Conservation (phyloP, 2,797 vertebrate species). For the Peromyscus eremicus region DNA sequence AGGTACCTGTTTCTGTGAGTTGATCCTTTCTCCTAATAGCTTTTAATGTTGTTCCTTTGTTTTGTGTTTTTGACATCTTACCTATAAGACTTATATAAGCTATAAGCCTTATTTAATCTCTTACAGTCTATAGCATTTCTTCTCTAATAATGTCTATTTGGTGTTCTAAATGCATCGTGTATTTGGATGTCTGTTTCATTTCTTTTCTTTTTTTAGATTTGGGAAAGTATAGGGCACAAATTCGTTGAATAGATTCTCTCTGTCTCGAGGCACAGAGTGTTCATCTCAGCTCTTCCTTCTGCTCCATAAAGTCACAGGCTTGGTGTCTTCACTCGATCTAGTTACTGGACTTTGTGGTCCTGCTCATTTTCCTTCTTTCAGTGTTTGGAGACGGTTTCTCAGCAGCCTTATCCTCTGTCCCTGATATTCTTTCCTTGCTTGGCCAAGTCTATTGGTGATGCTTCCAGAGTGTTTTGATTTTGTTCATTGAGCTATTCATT, state of each 20-base stretch:
- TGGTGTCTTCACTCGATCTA: not conserved
- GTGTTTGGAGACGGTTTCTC: not conserved
- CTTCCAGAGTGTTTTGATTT: not conserved
- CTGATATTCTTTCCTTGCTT: not conserved
- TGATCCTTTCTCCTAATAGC: not conserved
- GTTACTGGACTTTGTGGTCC: not conserved
- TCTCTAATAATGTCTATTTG: not conserved
- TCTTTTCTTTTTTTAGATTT: not conserved
- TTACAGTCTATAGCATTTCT: not conserved
- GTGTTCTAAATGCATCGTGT: not conserved
- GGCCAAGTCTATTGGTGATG: not conserved
- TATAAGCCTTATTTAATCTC: not conserved
- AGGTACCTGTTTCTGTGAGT: not conserved
- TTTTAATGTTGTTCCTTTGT: not conserved
- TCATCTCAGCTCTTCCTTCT: not conserved
- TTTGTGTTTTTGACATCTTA: not conserved
- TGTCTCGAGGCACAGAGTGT: not conserved
- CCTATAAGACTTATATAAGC: not conserved
- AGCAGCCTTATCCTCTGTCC: not conserved
- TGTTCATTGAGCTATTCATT: not conserved
- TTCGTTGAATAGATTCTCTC: not conserved
- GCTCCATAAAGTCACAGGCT: not conserved
- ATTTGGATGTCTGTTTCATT: not conserved
- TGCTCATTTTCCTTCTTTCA: not conserved
- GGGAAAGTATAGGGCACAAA: not conserved